phyloP scores from a whole-genome alignment of 2,113 vertebrate genomes.

The Gavia stellata region DNA sequence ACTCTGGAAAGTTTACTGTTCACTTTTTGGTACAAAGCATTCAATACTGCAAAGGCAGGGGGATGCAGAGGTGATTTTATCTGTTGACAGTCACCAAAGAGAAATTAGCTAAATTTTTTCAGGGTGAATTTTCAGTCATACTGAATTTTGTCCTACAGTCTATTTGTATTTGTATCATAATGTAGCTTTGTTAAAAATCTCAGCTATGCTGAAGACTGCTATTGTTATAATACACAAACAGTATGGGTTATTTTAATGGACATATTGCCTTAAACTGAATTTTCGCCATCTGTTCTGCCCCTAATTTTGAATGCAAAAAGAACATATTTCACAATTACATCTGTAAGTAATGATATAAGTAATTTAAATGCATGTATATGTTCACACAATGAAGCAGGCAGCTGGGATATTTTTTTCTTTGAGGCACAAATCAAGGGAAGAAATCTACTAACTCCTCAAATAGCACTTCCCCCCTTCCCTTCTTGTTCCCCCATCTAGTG shows the following conservation, averaged over 20 bases:
- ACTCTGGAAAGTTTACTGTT: not conserved
- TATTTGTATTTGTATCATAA: conserved; percentile 46
- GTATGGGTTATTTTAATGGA: conserved; percentile 75
- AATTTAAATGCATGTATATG: conserved; percentile 82
- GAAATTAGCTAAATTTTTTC: not conserved
- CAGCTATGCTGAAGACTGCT: conserved; percentile 48
- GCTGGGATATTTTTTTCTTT: conserved; percentile 65
- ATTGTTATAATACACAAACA: conserved; percentile 65
- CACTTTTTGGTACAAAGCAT: not conserved
- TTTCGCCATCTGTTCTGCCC: conserved; percentile 77
- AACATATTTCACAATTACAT: conserved; percentile 83
- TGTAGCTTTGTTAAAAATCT: not conserved
- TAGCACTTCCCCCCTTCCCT: not conserved
- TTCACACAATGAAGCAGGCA: conserved; percentile 74
- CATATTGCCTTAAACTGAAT: conserved; percentile 76
- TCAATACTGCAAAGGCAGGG: not conserved
- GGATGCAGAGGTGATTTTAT: not conserved
- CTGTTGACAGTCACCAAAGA: not conserved
- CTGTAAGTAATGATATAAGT: conserved; percentile 83
- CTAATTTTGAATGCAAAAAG: conserved; percentile 77
- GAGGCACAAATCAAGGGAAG: conserved; percentile 67
- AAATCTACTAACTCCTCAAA: conserved; percentile 41
- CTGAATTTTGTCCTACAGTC: not conserved
- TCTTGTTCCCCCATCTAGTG: not conserved
- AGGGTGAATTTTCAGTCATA: not conserved